These are phyloP conservation scores for Drosophila bocqueti DNA, from an alignment of 1,140 invertebrate genomes.

Conservation along the genomic window DNA sequence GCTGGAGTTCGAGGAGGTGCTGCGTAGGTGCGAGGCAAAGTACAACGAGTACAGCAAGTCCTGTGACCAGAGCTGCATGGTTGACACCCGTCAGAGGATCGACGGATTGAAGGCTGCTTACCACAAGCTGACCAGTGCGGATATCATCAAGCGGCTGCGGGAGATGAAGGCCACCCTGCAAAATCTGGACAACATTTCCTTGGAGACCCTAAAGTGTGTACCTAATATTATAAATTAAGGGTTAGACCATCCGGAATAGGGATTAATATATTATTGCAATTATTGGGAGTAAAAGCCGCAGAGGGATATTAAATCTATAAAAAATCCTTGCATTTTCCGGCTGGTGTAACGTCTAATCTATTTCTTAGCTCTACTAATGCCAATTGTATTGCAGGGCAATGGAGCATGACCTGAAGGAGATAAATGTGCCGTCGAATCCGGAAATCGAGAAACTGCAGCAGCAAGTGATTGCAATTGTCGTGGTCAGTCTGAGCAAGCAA, in stretches of 20 bases:
- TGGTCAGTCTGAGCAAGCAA: slow-evolving; percentile 70
- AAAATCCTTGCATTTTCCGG: not conserved
- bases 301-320: not conserved
- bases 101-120: slow-evolving; percentile 75
- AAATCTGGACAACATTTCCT: slow-evolving; percentile 83
- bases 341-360: slow-evolving; percentile 12
- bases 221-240: not conserved
- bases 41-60: slow-evolving; percentile 88
- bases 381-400: slow-evolving; percentile 65
- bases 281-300: not conserved
- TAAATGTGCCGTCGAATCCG: slow-evolving; percentile 82
- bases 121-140: slow-evolving; percentile 78
- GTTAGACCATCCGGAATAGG: not conserved
- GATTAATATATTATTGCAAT: not conserved
- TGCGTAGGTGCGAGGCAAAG: slow-evolving; percentile 73
- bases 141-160: slow-evolving; percentile 78
- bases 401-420: slow-evolving; percentile 83
- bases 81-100: slow-evolving; percentile 88
- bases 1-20: slow-evolving; percentile 78
- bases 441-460: slow-evolving; percentile 83
- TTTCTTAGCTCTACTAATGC: slow-evolving; percentile 4
- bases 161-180: slow-evolving; percentile 83
- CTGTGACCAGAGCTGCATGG: slow-evolving; percentile 89
- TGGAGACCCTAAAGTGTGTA: slow-evolving; percentile 78
- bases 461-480: slow-evolving; percentile 84